Base-by-base conservation (phyloP, 2,888 invertebrate genomes). In the Eupithecia tripunctaria region DNA sequence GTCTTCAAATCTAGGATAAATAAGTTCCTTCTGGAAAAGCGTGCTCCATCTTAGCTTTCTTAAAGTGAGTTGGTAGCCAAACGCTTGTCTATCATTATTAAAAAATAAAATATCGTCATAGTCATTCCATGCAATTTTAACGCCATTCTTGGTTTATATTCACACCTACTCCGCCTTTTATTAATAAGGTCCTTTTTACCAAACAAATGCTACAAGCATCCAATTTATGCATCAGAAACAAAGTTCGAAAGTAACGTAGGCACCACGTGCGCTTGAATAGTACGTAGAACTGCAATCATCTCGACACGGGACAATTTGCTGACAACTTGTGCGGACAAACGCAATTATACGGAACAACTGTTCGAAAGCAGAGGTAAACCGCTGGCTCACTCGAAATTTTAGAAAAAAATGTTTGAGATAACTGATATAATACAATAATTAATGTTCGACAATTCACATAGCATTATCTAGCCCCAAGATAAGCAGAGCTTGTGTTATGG, bases 281-380 rank as follows among this genome's bases (percentile, higher is more conserved):
- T 69, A 72, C 70, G 60, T 69, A 72, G 68, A 73, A 73, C 72
- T 73, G 72, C 75, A 75, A 77, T 77, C 73, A 78, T 74, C 72
- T 29, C 67, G 36, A 71, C 71, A 75, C 68, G 74, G 68, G 60
- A 75, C 74, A 74, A 72, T 66, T 68, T 68, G 72, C 71, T 38
- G 65, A 68, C 71, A 68, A 68, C 65, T 68, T 68, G 36, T 21
- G 66, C 12, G 51, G 51, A n/a, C 56, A 59, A 66, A 68, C 47
- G 72, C 68, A 68, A 65, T 68, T 68, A 72, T 60, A 27, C 36
- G 36, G 36, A 63, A 32, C 62, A n/a, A 32, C 62, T 36, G 29
- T 29, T 12, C 27, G 60, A 29, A 60, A 29, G 18, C 29, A 29
- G n/a, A 63, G 62, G 21, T 32, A 36, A 60, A 63, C 32, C 32